Evolutionary conservation across 2,797 vertebrate genomes (phyloP), one percentile per base, ranked within the genome.

Genomic region (Vireo griseus): DNA sequence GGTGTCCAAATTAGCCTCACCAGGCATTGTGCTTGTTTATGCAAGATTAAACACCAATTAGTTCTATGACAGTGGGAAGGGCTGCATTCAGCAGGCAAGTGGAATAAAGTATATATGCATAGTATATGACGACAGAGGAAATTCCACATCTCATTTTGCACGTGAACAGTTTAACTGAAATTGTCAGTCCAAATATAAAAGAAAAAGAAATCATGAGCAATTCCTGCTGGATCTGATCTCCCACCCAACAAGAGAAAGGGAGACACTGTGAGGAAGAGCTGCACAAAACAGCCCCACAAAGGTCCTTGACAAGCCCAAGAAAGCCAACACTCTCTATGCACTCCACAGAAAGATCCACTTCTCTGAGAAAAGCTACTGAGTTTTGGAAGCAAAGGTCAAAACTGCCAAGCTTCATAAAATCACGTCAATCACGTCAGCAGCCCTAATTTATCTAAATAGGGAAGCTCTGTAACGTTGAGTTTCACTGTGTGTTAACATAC

Each of bases 331-430:
- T 57, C 55, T 51, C 42, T 68, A 25, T 1, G 4, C n/a, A 24
- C 33, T 71, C 26, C 2, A 2, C 28, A 69, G 42, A 57, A 51
- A 69, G n/a, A 87, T 39, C 22, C 39, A 48, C 51, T 35, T 44
- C 72, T 21, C 29, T 55, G n/a, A 33, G 42, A 67, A 77, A 91
- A 92, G 18, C 47, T 58, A 11, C 15, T 16, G 57, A 45, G 33
- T 52, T 77, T 42, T 50, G 75, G 58, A 88, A 74, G 35, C 25
- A 86, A 65, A 95, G 63, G 86, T 90, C 72, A 89, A 95, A 35
- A 89, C 5, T 88, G 22, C 19, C 39, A 52, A 84, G n/a, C 37
- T 75, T 65, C 37, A 16, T 61, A 71, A 90, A 88, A 48, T 63
- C 39, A 68, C 1, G 3, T 40, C 84, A 74, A 5, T 29, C 17